Evolutionary conservation across 2,888 invertebrate species (phyloP).

Genomic region (Eupithecia inturbata): DNA sequence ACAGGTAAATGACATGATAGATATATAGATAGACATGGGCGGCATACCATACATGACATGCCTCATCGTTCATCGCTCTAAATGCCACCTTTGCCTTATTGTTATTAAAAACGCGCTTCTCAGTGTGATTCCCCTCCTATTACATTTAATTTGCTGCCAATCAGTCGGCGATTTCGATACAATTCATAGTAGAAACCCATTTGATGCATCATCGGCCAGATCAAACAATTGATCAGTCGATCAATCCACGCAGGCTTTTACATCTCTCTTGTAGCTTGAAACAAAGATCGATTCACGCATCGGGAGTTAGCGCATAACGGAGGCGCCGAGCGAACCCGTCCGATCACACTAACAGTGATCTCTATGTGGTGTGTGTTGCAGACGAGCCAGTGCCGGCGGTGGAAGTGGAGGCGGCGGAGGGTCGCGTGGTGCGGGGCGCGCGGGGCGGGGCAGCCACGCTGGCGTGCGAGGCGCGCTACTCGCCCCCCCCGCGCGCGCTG

Average conservation of each 20-base stretch:
- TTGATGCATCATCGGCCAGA: slow-evolving; percentile 10
- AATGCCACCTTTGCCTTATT: too few relatives aligned
- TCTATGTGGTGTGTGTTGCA: slow-evolving; percentile 24
- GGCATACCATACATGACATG: too few relatives aligned
- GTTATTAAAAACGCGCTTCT: neutral
- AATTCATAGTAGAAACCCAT: slow-evolving; percentile 1
- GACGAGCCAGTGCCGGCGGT: slow-evolving; percentile 52
- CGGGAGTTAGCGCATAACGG: neutral
- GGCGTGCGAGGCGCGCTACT: slow-evolving; percentile 67
- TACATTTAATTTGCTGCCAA: neutral
- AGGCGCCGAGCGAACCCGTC: neutral
- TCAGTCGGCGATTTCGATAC: neutral
- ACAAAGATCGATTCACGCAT: neutral
- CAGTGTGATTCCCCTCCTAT: neutral
- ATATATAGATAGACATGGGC: too few relatives aligned
- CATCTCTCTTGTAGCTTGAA: neutral
- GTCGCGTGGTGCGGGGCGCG: slow-evolving; percentile 36
- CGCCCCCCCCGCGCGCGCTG: slow-evolving; percentile 53
- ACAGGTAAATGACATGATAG: too few relatives aligned
- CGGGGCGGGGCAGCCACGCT: slow-evolving; percentile 61
- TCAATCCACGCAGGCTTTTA: slow-evolving; percentile 25
- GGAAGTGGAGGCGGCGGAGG: slow-evolving; percentile 48
- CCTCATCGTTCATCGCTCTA: too few relatives aligned
- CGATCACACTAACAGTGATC: neutral
- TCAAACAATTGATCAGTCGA: slow-evolving; percentile 28